Base-by-base conservation (phyloP, 1,140 invertebrate species). In the Drosophila ercepeae region DNA sequence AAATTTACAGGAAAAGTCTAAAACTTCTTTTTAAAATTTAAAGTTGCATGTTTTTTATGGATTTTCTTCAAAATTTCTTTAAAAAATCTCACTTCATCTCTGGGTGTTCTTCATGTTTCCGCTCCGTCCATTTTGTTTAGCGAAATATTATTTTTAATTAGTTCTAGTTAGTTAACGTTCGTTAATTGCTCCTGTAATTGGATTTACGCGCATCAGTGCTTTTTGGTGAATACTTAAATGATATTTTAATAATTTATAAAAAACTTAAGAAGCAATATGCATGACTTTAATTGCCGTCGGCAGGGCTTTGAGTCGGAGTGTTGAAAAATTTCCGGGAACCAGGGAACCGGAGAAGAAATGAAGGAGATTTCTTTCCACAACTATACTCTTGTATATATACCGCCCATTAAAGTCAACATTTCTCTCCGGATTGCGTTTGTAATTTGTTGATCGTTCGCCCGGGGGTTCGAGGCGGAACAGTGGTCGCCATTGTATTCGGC, bases 181-280 rank as follows among this genome's bases (percentile, higher is more conserved):
- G 82, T 88, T 88, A 88, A 88, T 88, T 88, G 77, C 82, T 88
- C 74, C 82, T 78, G 78, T 88, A 88, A 88, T 88, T 88, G 82
- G 82, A 88, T 88, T 88, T 75, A 76, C 65, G 60, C 75, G 82
- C 82, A 57, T 78, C 83, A 46, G 49, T 88, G 69, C 49, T 25
- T 75, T 75, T 75, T 69, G 39, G 71, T 61, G 73, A 42, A 46
- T 32, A 54, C 76, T 82, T 88, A 63, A 81, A 64, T 82, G 77
- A 78, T 82, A 73, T 77, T 88, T 88, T 88, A 77, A 82, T 81
- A 77, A 75, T 65, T 88, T 69, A 82, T 63, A 58, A 61, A 46
- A 54, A 73, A 68, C 61, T 64, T 41, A 34, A 73, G 32, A 19
- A 51, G 44, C 58, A 41, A 59, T 58, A 72, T 69, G 63, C 8